Evolutionary conservation across 2,797 vertebrate genomes (phyloP).

Genomic region (Benthosema pterotum): DNA sequence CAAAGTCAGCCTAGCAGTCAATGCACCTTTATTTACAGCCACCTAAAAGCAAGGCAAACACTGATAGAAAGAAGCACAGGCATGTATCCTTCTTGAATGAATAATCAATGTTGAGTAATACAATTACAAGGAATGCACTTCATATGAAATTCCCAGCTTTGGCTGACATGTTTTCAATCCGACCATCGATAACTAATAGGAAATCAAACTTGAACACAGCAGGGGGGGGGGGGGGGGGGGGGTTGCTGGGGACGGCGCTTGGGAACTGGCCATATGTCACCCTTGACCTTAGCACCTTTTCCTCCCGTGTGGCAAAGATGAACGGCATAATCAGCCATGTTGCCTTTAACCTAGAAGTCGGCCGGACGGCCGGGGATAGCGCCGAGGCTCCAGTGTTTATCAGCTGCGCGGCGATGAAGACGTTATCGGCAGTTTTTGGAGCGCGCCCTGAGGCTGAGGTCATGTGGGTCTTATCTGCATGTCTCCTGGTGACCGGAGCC

Average conservation of each 20-base stretch:
- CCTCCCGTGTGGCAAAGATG: slow-evolving; percentile 49
- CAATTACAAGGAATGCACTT: no score
- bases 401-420: slow-evolving; percentile 2
- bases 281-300: slow-evolving; percentile 71
- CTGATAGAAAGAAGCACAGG: neutral
- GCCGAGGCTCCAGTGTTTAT: slow-evolving; percentile 27
- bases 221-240: slow-evolving; percentile 8
- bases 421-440: neutral
- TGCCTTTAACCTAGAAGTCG: slow-evolving; percentile 75
- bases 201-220: slow-evolving; percentile 48
- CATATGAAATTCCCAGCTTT: neutral
- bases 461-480: slow-evolving; percentile 22
- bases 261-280: slow-evolving; percentile 61
- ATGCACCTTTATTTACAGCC: neutral
- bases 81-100: neutral
- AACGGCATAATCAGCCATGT: slow-evolving; percentile 62
- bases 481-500: neutral
- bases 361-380: slow-evolving; percentile 13
- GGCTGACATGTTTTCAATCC: slow-evolving; percentile 23
- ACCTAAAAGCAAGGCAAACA: neutral
- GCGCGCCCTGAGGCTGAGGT: slow-evolving; percentile 18
- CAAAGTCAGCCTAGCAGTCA: neutral
- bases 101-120: neutral
- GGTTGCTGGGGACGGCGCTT: neutral
- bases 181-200: slow-evolving; percentile 49